Percentiles rank a stretch among this genome's conserved stretches.
Evolutionary conservation across 92 coral and sea anemone species (phyloP).

Genomic region (Phenganax marumi): DNA sequence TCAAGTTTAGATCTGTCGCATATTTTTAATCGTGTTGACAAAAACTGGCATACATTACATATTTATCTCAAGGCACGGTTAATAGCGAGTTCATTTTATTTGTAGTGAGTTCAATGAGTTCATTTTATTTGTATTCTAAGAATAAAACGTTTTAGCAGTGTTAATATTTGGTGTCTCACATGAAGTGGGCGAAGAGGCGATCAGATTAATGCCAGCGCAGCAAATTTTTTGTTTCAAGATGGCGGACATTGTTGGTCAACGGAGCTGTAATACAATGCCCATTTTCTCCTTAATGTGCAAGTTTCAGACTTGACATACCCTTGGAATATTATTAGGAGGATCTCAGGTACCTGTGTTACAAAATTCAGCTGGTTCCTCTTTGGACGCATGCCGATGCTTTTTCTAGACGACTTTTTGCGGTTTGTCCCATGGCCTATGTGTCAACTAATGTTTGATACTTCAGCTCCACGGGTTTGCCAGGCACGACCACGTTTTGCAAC

Average conservation of each 20-base stretch:
- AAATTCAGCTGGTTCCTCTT: constrained; percentile 27
- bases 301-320: constrained; percentile 17
- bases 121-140: neutral
- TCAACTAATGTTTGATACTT: no score
- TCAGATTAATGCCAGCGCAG: constrained; percentile 12
- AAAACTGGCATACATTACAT: no score
- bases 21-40: no score
- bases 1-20: no score
- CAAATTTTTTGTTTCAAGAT: constrained; percentile 3
- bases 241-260: constrained; percentile 1
- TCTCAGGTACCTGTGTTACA: neutral
- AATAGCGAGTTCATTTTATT: no score
- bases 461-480: no score
- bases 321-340: neutral
- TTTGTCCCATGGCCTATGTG: constrained; percentile 26
- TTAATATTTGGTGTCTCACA: constrained; percentile 10
- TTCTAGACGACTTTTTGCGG: constrained; percentile 12
- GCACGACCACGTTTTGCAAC: no score
- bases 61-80: no score
- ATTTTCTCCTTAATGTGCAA: constrained; percentile 16
- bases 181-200: neutral
- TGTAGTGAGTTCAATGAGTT: no score
- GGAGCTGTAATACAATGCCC: neutral
- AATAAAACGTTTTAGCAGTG: neutral
- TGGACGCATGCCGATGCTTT: constrained; percentile 15